Conservation (phyloP, 2,888 invertebrate genomes). For the Hypolimnas misippus region DNA sequence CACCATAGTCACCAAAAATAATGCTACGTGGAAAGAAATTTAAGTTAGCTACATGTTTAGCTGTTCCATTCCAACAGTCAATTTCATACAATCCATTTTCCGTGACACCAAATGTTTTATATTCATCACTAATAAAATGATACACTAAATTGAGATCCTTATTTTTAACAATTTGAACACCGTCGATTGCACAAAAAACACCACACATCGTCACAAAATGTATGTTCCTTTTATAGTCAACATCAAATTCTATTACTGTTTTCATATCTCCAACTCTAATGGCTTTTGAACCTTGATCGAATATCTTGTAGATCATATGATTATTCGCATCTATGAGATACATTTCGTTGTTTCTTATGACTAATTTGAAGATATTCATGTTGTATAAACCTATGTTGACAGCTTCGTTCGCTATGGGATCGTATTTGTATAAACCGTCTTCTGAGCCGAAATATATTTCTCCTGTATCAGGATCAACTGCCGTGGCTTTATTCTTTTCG, state of each 20-base stretch:
- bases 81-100: conserved; percentile 64
- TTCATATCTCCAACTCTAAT: conserved; percentile 59
- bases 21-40: conserved; percentile 65
- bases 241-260: conserved; percentile 70
- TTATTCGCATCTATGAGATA: conserved; percentile 70
- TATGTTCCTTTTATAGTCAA: conserved; percentile 65
- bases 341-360: conserved; percentile 70
- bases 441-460: conserved; percentile 76
- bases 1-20: conserved; percentile 73
- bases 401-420: conserved; percentile 60
- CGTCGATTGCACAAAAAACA: conserved; percentile 61
- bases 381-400: conserved; percentile 68
- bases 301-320: conserved; percentile 71
- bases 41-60: conserved; percentile 58
- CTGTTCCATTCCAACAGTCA: conserved; percentile 69
- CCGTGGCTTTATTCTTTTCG: conserved; percentile 68
- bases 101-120: conserved; percentile 61
- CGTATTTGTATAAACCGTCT: conserved; percentile 71
- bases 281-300: conserved; percentile 54
- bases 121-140: conserved; percentile 61
- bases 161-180: conserved; percentile 64
- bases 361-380: conserved; percentile 69
- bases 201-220: conserved; percentile 74
- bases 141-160: conserved; percentile 61
- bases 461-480: conserved; percentile 65